Base-by-base conservation (phyloP, 1,140 invertebrate species). In the Drosophila baimaii region DNA sequence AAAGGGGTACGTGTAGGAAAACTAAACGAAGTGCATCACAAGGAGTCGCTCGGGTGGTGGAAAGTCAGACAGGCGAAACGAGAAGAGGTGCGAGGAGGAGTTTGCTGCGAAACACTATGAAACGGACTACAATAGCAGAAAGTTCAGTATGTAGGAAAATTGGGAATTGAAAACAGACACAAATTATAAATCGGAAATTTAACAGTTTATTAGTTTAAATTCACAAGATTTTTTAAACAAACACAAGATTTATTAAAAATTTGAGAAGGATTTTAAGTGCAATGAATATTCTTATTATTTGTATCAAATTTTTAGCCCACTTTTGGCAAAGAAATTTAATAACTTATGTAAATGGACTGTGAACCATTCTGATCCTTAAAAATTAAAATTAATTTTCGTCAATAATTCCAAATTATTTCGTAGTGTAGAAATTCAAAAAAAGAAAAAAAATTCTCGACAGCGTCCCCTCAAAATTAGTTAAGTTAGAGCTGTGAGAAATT, bases 1-100 rank as follows among this genome's bases (percentile, higher is more conserved):
- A 51, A 47, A 46, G 57, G 74, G 61, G 39, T 59, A 12, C 47
- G 68, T 23, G 37, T 52, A 59, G 61, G 54, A 47, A 71, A 68
- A 79, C 74, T 68, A 82, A 86, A 37, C 82, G 79, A 88, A 86
- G 70, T 86, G 83, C 68, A 71, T 68, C 74, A 52, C 55, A 76
- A 76, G 84, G 68, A 55, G 41, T 33, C 49, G n/a, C n/a, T n/a
- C n/a, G 49, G 64, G 25, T 37, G 49, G 17, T 33, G 51, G 19
- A 65, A 54, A 66, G 27, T n/a, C 57, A 54, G 41, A 31, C 49
- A 69, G 68, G 43, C 64, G 64, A 46, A 29, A 46, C 63, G 43
- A 19, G 33, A 19, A n/a, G 31, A 23, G 15, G 17, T 54, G 51
- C 51, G 8, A 54, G 15, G 15, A 15, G 35, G 9, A 15, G 65